These are phyloP conservation scores for Nicator chloris DNA, from an alignment of 2,113 vertebrate species.

Conservation along the genomic window DNA sequence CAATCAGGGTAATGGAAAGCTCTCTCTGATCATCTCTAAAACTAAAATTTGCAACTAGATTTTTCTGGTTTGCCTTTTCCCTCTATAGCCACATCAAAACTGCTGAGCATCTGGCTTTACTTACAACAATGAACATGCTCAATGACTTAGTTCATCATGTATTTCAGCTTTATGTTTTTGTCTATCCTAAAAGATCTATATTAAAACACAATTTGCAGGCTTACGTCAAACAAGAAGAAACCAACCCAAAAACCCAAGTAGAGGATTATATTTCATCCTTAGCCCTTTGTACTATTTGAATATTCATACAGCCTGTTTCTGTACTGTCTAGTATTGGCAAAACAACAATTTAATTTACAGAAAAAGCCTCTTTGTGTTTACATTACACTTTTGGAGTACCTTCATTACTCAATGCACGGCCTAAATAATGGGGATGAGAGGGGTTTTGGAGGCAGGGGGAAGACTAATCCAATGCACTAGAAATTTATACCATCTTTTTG, in stretches of 20 bases:
- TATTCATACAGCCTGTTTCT: not conserved
- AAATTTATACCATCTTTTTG: not conserved
- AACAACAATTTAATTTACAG: not conserved
- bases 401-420: not conserved
- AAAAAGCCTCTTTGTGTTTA: not conserved
- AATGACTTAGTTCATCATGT: not conserved
- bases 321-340: not conserved
- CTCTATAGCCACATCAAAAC: not conserved
- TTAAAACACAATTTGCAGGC: not conserved
- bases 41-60: not conserved
- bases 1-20: not conserved
- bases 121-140: not conserved
- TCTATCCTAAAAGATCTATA: not conserved
- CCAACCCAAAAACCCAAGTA: not conserved
- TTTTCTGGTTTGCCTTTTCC: not conserved
- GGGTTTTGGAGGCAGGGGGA: not conserved
- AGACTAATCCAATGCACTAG: not conserved
- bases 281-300: not conserved
- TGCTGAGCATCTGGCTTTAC: conserved; percentile 29
- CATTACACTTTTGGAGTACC: not conserved
- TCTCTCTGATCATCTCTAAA: not conserved
- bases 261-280: conserved; percentile 3
- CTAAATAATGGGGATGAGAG: not conserved
- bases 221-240: not conserved
- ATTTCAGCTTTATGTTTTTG: conserved; percentile 7